Conservation (phyloP, 2,888 invertebrate species). For the Agonopterix arenella region DNA sequence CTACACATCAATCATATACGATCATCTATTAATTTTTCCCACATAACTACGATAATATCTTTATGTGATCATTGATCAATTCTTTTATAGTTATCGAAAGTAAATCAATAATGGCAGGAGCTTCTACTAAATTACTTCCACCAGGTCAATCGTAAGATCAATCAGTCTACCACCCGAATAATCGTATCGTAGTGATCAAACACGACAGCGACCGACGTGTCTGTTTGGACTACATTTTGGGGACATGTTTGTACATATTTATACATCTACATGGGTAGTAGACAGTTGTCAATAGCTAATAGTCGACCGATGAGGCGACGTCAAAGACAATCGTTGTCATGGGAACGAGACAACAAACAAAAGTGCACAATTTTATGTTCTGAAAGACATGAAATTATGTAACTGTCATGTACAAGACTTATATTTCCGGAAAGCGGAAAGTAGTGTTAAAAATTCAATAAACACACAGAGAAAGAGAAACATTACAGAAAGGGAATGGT, state of each 20-base stretch:
- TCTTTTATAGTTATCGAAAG: not conserved
- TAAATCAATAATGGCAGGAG: conserved; percentile 15
- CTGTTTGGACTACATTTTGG: conserved; percentile 41
- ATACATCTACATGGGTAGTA: conserved; percentile 29
- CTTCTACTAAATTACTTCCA: conserved; percentile 28
- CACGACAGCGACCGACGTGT: conserved; percentile 44
- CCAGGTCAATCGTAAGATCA: conserved; percentile 30
- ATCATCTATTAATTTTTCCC: too few species aligned
- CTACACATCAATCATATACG: too few species aligned
- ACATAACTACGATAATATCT: too few species aligned
- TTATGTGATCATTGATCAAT: not conserved
- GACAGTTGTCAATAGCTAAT: conserved; percentile 66
- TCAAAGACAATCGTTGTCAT: conserved; percentile 62
- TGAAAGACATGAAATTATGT: too few species aligned
- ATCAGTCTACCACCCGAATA: conserved; percentile 39
- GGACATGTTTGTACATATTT: conserved; percentile 16
- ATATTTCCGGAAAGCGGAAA: too few species aligned
- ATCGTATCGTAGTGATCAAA: conserved; percentile 42
- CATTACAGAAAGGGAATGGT: not conserved
- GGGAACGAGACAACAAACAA: conserved; percentile 57
- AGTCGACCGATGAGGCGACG: conserved; percentile 45
- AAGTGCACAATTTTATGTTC: conserved; percentile 27
- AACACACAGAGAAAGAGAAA: not conserved
- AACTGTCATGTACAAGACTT: too few species aligned
- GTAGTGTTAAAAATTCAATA: not conserved